These are phyloP conservation scores for Tetraneura akinire DNA, from an alignment of 1,140 invertebrate genomes.

Conservation along the genomic window DNA sequence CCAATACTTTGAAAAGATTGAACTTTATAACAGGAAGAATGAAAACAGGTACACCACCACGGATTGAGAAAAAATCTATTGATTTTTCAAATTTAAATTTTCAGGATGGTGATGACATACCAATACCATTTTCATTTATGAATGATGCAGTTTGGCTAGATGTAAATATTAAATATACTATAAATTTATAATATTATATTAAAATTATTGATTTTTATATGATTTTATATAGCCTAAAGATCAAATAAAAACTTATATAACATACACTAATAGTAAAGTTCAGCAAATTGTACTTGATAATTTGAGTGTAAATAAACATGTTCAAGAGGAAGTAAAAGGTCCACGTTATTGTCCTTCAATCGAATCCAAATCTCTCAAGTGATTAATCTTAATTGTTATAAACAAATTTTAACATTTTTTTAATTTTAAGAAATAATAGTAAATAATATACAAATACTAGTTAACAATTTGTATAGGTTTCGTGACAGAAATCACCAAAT, in stretches of 20 bases:
- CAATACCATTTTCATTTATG: no score
- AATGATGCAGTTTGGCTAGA: no score
- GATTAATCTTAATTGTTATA: constrained; percentile 29
- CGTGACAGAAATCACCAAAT: constrained; percentile 71
- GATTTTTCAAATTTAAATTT: not conserved
- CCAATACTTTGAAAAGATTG: constrained; percentile 72
- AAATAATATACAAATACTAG: no score
- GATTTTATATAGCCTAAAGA: constrained; percentile 65
- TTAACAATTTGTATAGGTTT: constrained; percentile 62
- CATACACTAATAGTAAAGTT: constrained; percentile 70
- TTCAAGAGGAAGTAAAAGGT: constrained; percentile 76
- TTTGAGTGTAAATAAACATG: constrained; percentile 78
- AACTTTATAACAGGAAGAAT: constrained; percentile 81
- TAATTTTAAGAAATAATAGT: no score
- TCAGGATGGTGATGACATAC: no score
- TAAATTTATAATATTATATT: no score
- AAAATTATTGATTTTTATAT: constrained; percentile 73
- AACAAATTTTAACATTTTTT: not conserved
- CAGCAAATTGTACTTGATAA: constrained; percentile 76
- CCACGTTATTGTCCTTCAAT: constrained; percentile 92
- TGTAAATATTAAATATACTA: no score
- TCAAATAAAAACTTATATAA: constrained; percentile 74
- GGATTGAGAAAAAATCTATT: constrained; percentile 65
- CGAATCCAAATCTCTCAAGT: constrained; percentile 82
- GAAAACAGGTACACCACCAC: constrained; percentile 90